Evolutionary conservation across 2,113 vertebrate species (phyloP).

Genomic region (Telmatochromis sp.): DNA sequence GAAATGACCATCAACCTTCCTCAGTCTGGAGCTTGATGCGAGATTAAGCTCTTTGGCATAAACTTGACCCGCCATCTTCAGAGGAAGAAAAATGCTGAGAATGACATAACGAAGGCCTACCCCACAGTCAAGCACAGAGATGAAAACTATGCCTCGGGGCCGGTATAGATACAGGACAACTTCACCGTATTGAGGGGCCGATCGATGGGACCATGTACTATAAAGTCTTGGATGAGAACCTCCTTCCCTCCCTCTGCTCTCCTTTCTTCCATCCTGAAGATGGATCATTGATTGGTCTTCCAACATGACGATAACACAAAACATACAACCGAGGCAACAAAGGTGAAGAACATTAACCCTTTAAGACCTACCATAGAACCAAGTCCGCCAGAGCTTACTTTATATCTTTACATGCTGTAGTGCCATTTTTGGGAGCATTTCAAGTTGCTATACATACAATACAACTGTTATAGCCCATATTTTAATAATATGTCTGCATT

Average conservation of each 20-base stretch:
- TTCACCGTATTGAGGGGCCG: fast-evolving
- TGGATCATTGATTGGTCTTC: neutral
- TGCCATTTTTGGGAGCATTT: neutral
- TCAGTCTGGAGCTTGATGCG: neutral
- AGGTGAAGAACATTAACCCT: neutral
- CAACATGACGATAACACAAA: neutral
- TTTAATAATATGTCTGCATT: too few relatives aligned
- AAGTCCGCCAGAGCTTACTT: neutral
- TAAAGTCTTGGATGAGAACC: neutral
- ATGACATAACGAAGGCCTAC: neutral
- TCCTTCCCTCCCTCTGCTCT: neutral
- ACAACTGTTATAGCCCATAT: too few relatives aligned
- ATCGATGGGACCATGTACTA: neutral
- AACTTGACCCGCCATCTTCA: neutral
- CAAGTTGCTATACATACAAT: neutral
- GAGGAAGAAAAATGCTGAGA: neutral
- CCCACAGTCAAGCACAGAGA: neutral
- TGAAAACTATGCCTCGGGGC: neutral
- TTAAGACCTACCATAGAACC: neutral
- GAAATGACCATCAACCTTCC: neutral
- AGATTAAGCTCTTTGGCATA: neutral
- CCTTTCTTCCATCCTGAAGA: neutral
- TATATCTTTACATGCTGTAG: neutral
- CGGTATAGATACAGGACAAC: neutral
- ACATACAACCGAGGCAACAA: neutral